phyloP scores from a whole-genome alignment of 2,888 invertebrate genomes.

The Linnaemya tessellans region DNA sequence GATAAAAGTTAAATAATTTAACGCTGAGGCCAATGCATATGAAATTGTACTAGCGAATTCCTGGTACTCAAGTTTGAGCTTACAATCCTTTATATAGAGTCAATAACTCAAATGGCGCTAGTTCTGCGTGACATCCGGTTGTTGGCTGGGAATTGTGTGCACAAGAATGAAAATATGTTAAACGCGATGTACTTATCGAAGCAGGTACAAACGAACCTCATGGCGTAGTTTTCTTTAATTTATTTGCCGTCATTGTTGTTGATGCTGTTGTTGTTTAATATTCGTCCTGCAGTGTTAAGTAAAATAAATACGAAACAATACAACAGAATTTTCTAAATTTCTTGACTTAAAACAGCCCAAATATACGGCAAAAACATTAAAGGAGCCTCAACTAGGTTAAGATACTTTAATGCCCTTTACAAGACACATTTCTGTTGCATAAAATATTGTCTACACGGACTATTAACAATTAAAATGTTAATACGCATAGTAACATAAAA shows the following conservation, averaged over 20 bases:
- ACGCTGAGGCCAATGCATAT: too few species aligned
- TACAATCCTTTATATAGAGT: too few species aligned
- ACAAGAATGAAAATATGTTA: slow-evolving; percentile 46
- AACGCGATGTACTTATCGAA: slow-evolving; percentile 42
- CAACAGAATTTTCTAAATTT: slow-evolving; percentile 23
- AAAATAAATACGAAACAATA: slow-evolving; percentile 48
- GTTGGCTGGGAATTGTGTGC: slow-evolving; percentile 9
- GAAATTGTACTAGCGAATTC: too few species aligned
- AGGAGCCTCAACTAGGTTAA: slow-evolving; percentile 42
- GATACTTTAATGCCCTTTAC: slow-evolving; percentile 46
- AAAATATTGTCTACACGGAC: slow-evolving; percentile 61
- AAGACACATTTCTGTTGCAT: slow-evolving; percentile 44
- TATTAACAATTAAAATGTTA: slow-evolving; percentile 61
- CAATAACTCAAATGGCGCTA: too few species aligned
- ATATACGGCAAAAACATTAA: slow-evolving; percentile 22
- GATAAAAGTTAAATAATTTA: too few species aligned
- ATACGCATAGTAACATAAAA: slow-evolving; percentile 1
- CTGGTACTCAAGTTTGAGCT: too few species aligned
- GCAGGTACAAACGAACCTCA: slow-evolving; percentile 50
- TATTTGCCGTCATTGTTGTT: slow-evolving; percentile 44
- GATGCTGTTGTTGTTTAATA: slow-evolving; percentile 21
- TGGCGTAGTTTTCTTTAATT: slow-evolving; percentile 35
- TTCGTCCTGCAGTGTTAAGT: slow-evolving; percentile 53
- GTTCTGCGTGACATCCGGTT: background rate
- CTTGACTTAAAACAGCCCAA: slow-evolving; percentile 10